Evolutionary conservation across 1,140 invertebrate species (phyloP).

Genomic region (Zaprionus vittiger): DNA sequence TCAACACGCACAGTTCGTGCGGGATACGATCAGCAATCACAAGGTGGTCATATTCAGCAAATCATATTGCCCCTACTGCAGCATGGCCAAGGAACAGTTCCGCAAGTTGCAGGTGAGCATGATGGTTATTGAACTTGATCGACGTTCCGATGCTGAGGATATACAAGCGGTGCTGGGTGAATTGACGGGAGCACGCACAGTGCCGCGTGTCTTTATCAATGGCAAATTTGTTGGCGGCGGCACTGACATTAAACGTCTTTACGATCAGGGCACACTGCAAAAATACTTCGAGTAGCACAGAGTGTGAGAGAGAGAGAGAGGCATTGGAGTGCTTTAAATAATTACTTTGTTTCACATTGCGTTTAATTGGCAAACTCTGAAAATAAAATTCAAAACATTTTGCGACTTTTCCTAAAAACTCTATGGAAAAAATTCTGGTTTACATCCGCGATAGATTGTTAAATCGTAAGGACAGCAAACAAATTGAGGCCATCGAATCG

Average conservation of each 20-base stretch:
- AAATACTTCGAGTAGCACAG: constrained; percentile 63
- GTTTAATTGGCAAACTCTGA: background rate
- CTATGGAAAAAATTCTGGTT: too few relatives aligned
- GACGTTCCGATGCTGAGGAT: constrained; percentile 89
- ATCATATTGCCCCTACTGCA: constrained; percentile 94
- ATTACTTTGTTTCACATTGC: background rate
- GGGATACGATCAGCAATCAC: constrained; percentile 88
- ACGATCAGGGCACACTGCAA: constrained; percentile 88
- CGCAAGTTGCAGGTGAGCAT: constrained; percentile 89
- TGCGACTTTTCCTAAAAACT: background rate
- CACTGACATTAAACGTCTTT: constrained; percentile 91
- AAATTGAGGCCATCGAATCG: constrained; percentile 34
- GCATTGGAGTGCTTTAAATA: background rate
- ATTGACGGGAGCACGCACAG: constrained; percentile 94
- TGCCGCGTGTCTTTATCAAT: constrained; percentile 95
- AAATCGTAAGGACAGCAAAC: background rate
- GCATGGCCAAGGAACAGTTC: constrained; percentile 92
- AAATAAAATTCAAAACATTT: constrained; percentile 1
- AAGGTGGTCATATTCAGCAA: constrained; percentile 96
- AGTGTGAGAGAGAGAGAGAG: background rate
- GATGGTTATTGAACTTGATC: constrained; percentile 92
- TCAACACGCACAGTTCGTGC: constrained; percentile 84
- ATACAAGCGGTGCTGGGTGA: constrained; percentile 92
- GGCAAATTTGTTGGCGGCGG: constrained; percentile 96
- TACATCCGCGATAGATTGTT: background rate